A percentile compares a stretch with the other conserved stretches of the same genome.
These are phyloP conservation scores for Gymnocephalus cernua DNA, from an alignment of 2,113 vertebrate species.

Conservation along the genomic window DNA sequence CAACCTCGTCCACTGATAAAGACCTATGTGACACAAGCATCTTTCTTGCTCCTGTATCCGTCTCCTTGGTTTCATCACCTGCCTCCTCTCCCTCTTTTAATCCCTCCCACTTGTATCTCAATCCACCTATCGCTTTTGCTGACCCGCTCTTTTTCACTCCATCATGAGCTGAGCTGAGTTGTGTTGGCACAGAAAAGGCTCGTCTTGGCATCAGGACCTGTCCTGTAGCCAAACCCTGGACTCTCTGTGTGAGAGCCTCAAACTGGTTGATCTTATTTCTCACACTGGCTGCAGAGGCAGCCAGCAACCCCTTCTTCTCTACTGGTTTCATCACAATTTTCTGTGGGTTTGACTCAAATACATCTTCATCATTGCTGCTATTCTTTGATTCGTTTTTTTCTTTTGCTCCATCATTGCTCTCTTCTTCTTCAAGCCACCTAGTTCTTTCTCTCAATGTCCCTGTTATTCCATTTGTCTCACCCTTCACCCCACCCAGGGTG, in stretches of 20 bases:
- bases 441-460: conserved; percentile 6
- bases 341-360: conserved; percentile 51
- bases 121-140: conserved; percentile 42
- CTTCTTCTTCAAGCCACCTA: not conserved
- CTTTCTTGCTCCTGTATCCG: not conserved
- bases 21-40: conserved; percentile 61
- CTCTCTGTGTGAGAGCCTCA: conserved; percentile 78
- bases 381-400: not conserved
- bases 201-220: conserved; percentile 50
- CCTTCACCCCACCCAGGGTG: not conserved
- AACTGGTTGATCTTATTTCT: conserved; percentile 84
- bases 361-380: conserved; percentile 38
- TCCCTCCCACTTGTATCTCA: conserved; percentile 29
- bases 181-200: conserved; percentile 71
- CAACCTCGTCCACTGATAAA: conserved; percentile 58
- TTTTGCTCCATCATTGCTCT: conserved; percentile 14
- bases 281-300: conserved; percentile 70
- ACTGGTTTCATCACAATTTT: conserved; percentile 34
- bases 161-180: conserved; percentile 10
- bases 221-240: conserved; percentile 32
- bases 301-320: conserved; percentile 21
- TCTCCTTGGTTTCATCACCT: conserved; percentile 5
- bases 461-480: not conserved
- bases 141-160: conserved; percentile 73
- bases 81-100: conserved; percentile 19